A percentile compares a stretch with the other conserved stretches of the same genome.
phyloP scores from a whole-genome alignment of 2,797 vertebrate species.

The Peromyscus eremicus region DNA sequence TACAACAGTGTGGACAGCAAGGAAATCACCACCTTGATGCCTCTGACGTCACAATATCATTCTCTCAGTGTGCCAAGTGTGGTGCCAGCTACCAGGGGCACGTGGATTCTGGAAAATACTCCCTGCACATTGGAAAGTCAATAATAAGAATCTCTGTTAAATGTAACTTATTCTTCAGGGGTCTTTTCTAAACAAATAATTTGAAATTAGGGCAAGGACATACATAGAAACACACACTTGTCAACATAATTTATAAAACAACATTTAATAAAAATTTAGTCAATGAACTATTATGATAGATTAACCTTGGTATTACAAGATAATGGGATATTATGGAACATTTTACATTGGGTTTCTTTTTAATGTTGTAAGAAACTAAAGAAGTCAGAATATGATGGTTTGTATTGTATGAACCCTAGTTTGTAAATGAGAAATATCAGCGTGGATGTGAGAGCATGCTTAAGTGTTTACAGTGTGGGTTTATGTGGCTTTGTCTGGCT shows the following conservation, averaged over 20 bases:
- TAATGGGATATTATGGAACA: neutral
- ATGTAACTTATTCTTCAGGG: neutral
- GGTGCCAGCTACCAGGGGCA: neutral
- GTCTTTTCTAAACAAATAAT: constrained; percentile 11
- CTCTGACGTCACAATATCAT: neutral
- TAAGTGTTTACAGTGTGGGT: neutral
- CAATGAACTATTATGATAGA: neutral
- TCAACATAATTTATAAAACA: constrained; percentile 19
- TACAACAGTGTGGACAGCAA: neutral
- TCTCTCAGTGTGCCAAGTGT: neutral
- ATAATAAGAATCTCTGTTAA: neutral
- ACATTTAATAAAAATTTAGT: neutral
- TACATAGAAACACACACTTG: neutral
- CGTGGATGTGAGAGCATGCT: neutral
- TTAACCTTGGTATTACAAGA: neutral
- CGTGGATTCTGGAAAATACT: constrained; percentile 42
- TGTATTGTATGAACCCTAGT: neutral
- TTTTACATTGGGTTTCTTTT: neutral
- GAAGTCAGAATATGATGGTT: neutral
- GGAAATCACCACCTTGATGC: neutral
- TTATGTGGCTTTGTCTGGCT: neutral
- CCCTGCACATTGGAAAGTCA: neutral
- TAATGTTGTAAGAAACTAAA: neutral
- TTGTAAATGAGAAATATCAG: neutral
- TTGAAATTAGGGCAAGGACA: constrained; percentile 18